phyloP scores from a whole-genome alignment of 2,888 invertebrate genomes.

The Macropis europaea region DNA sequence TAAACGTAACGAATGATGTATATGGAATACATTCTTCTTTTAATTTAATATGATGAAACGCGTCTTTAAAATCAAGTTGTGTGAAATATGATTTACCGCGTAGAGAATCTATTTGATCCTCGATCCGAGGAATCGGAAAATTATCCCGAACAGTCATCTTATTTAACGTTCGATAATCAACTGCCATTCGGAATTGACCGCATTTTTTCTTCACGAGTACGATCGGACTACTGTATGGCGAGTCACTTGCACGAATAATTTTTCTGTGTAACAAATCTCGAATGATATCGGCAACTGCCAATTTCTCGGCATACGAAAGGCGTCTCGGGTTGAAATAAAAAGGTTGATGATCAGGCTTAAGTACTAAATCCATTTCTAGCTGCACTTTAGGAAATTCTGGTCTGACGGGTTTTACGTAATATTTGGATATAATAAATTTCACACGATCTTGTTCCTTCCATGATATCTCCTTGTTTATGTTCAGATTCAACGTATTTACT shows the following conservation, averaged over 20 bases:
- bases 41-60: neutral
- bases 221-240: constrained; percentile 22
- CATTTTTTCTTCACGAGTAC: constrained; percentile 27
- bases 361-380: neutral
- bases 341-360: neutral
- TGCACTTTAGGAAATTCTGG: neutral
- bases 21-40: constrained; percentile 10
- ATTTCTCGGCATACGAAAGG: neutral
- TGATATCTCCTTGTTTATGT: neutral
- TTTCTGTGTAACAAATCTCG: constrained; percentile 11
- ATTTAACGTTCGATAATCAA: constrained; percentile 4
- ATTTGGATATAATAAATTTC: neutral
- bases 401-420: neutral
- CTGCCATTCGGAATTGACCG: neutral
- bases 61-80: neutral
- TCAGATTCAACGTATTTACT: no score
- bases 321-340: no score
- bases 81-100: constrained; percentile 1
- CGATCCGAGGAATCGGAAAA: constrained; percentile 6
- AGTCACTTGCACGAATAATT: constrained; percentile 20
- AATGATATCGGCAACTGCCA: neutral
- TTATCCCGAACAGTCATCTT: neutral
- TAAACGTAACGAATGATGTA: constrained; percentile 37
- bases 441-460: neutral
- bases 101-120: constrained; percentile 19